Evolutionary conservation across 2,888 invertebrate species (phyloP), one percentile per base, ranked within the genome.

Genomic region (Phymatocera aterrima): DNA sequence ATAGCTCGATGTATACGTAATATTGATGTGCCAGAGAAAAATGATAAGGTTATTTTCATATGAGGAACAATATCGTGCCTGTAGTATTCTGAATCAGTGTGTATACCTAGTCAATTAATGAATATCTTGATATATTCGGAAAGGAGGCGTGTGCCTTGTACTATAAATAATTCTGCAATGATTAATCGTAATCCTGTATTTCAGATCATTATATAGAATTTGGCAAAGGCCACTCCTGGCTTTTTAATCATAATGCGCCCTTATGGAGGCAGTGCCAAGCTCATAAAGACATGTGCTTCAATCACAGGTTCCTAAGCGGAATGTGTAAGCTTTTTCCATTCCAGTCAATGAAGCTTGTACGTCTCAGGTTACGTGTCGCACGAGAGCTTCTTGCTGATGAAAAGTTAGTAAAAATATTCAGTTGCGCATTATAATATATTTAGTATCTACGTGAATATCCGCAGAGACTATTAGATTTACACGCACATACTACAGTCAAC

Each of bases 301-400:
- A 94, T 83, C 91, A 94, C 1, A 93, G 93, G 91, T 97, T 97
- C 91, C 93, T 96, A 79, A 93, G 94, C 78, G 94, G 93, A 82
- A 95, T 96, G 91, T 97, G 97, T 91, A 94, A 93, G 88, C 91
- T 96, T 83, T 97, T 97, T 90, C 97, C 97, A 12, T 95, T 97
- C 90, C 97, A 97, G 89, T 96, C 95, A 82, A 96, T 97, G 95
- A 97, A 97, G 91, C 93, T 96, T 81, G 97, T 97, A 31, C 92
- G 97, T 80, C 90, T 97, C 84, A 93, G 97, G 81, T 92, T 97
- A 84, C 93, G 93, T 80, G 92, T 95, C 15, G 94, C 96, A 65
- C 94, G 95, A 86, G 92, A 93, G 81, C 91, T 97, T 75, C 91
- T 97, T 78, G 92, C 94, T 82, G 95, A 96, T 89, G 92, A 93